These are phyloP conservation scores for Subacronicta megacephala DNA, from an alignment of 2,888 invertebrate species.

Conservation along the genomic window DNA sequence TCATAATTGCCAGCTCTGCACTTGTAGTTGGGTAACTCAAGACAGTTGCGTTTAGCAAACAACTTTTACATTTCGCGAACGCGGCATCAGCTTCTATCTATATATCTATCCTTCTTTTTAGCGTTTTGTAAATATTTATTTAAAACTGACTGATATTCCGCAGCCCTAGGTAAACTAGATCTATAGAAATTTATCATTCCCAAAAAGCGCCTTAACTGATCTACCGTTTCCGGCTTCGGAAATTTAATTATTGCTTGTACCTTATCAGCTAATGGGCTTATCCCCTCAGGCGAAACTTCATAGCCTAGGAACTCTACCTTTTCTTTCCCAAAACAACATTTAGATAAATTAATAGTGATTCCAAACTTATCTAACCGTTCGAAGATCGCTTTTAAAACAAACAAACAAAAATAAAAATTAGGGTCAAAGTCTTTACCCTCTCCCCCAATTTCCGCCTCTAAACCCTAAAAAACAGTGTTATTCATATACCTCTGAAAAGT, in stretches of 20 bases:
- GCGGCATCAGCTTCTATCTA: neutral
- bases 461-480: neutral
- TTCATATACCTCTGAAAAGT: conserved; percentile 5
- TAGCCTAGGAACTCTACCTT: conserved; percentile 8
- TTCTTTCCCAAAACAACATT: conserved; percentile 7
- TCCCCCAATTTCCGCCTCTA: neutral
- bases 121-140: neutral
- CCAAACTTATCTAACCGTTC: conserved; percentile 9
- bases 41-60: neutral
- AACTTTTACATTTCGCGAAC: conserved; percentile 2
- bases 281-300: conserved; percentile 8
- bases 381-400: conserved; percentile 6
- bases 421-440: neutral
- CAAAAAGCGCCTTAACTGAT: neutral
- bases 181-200: conserved; percentile 4
- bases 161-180: conserved; percentile 1
- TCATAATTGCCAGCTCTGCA: neutral
- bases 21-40: neutral
- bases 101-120: neutral
- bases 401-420: neutral
- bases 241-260: conserved; percentile 3
- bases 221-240: conserved; percentile 2
- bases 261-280: conserved; percentile 6
- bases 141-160: neutral
- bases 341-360: conserved; percentile 13